Conservation (phyloP, 2,797 vertebrate genomes). For the Crax fasciolata region DNA sequence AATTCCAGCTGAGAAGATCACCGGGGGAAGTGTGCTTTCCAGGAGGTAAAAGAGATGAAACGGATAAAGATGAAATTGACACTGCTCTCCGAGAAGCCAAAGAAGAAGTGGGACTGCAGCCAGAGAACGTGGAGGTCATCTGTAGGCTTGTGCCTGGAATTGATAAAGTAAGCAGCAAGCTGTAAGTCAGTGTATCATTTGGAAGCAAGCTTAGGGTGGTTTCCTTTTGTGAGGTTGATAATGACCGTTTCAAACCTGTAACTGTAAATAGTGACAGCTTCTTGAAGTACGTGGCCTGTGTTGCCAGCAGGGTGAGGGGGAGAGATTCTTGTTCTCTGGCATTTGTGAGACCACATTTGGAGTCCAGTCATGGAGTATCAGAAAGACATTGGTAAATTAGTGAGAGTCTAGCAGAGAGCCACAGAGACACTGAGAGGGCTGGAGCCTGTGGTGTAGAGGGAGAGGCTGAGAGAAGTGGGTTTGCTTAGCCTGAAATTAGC, state of each 20-base stretch:
- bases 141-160: slow-evolving; percentile 87
- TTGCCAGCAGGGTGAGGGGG: neutral
- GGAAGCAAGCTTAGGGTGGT: neutral
- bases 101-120: slow-evolving; percentile 91
- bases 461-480: neutral
- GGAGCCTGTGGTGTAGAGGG: neutral
- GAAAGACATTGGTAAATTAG: neutral
- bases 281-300: accelerated
- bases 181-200: neutral
- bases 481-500: neutral
- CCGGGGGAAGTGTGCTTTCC: slow-evolving; percentile 96
- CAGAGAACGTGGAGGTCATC: slow-evolving; percentile 88
- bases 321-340: neutral
- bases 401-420: accelerated
- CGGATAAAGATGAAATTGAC: slow-evolving; percentile 87
- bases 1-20: slow-evolving; percentile 86
- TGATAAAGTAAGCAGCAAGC: slow-evolving; percentile 82
- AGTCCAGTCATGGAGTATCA: neutral
- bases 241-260: neutral
- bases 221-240: neutral
- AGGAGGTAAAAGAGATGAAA: slow-evolving; percentile 90
- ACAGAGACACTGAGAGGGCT: accelerated
- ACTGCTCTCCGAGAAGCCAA: slow-evolving; percentile 93
- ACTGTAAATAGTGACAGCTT: accelerated
- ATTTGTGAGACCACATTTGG: neutral